Percentiles rank a stretch among this genome's conserved stretches.
phyloP scores from a whole-genome alignment of 2,888 invertebrate species.

The Ochropleura leucogaster region DNA sequence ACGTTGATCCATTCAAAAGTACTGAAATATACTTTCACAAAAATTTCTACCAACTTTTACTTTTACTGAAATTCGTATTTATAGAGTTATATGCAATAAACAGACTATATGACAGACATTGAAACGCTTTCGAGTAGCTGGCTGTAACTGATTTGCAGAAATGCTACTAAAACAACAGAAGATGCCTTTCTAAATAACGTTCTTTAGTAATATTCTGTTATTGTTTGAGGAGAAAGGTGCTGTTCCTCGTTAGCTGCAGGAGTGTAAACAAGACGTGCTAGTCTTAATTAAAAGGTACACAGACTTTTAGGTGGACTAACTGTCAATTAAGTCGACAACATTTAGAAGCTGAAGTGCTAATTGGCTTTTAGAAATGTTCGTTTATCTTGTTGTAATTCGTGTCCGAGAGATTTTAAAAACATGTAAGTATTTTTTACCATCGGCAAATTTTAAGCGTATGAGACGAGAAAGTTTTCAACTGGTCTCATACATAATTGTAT shows the following conservation, averaged over 20 bases:
- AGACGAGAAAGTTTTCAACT: conserved; percentile 51
- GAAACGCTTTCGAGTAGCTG: conserved; percentile 60
- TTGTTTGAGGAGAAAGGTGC: conserved; percentile 84
- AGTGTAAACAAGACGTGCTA: conserved; percentile 69
- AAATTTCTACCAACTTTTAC: conserved; percentile 67
- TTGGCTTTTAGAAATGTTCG: conserved; percentile 65
- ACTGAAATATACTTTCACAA: conserved; percentile 58
- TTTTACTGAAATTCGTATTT: conserved; percentile 61
- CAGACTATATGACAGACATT: conserved; percentile 43
- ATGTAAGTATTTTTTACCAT: conserved; percentile 36
- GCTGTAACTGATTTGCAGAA: conserved; percentile 66
- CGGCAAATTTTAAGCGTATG: conserved; percentile 48
- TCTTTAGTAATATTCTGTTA: conserved; percentile 69
- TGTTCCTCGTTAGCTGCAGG: conserved; percentile 65
- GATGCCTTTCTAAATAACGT: conserved; percentile 76
- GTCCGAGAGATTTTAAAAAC: conserved; percentile 22
- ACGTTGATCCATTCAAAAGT: conserved; percentile 34
- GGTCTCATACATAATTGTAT: conserved; percentile 29
- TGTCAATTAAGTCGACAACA: conserved; percentile 63
- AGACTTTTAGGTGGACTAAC: conserved; percentile 65
- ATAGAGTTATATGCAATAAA: conserved; percentile 45
- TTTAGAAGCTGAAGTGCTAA: conserved; percentile 52
- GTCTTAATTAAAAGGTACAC: conserved; percentile 72
- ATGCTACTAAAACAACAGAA: conserved; percentile 64
- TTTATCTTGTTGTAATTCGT: conserved; percentile 22